A percentile compares a stretch with the other conserved stretches of the same genome.
phyloP scores from a whole-genome alignment of 2,888 invertebrate species.

The Plebejus anna region DNA sequence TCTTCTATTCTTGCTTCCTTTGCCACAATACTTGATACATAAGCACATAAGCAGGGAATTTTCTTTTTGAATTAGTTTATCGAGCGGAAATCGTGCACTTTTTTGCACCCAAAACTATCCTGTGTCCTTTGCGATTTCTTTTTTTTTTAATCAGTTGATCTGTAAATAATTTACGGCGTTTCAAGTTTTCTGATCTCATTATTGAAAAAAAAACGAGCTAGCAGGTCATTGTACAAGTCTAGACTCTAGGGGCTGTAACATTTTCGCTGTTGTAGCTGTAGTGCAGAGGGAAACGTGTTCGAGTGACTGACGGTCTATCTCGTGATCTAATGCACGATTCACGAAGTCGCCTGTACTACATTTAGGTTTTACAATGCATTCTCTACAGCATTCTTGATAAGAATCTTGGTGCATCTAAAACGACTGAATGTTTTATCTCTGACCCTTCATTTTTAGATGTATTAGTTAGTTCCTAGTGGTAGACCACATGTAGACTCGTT shows the following conservation, averaged over 20 bases:
- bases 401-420: neutral
- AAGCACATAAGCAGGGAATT: too few relatives aligned
- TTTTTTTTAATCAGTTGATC: too few relatives aligned
- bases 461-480: too few relatives aligned
- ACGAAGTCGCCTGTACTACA: neutral
- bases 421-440: neutral
- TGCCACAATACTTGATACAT: too few relatives aligned
- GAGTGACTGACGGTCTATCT: neutral
- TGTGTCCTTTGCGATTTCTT: too few relatives aligned
- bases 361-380: neutral
- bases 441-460: neutral
- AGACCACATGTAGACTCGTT: too few relatives aligned
- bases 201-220: neutral
- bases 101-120: too few relatives aligned
- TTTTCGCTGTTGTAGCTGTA: neutral
- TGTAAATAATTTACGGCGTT: too few relatives aligned
- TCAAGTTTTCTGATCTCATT: neutral
- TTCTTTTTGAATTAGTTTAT: too few relatives aligned
- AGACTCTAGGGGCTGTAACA: neutral
- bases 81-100: too few relatives aligned
- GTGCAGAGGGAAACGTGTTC: slow-evolving; percentile 8
- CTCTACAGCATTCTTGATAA: neutral
- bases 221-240: neutral
- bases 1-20: neutral
- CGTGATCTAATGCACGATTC: slow-evolving; percentile 12